phyloP scores from a whole-genome alignment of 2,113 vertebrate species.

The Plectropomus leopardus region DNA sequence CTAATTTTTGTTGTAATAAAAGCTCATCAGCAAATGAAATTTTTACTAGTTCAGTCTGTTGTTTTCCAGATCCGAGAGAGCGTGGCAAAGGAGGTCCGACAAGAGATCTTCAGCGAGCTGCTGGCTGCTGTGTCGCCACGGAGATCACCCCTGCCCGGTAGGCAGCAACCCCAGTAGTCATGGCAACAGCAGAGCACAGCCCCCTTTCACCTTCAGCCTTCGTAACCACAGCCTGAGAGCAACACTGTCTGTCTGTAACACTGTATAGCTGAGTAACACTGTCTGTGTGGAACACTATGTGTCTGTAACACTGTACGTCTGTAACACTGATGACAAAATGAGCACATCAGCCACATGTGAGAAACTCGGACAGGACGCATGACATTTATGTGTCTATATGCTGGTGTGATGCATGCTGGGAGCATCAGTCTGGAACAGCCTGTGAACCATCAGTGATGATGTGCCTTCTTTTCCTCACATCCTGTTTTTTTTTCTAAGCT shows the following conservation, averaged over 20 bases:
- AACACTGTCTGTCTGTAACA: constrained; percentile 68
- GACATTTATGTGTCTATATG: constrained; percentile 1
- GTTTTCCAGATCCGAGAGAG: constrained; percentile 91
- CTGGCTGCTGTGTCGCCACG: constrained; percentile 89
- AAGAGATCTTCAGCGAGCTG: constrained; percentile 94
- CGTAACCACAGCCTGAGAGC: constrained; percentile 44
- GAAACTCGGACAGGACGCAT: background rate
- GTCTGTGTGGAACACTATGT: constrained; percentile 49
- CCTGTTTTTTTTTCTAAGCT: constrained; percentile 15
- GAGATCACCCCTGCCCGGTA: constrained; percentile 68
- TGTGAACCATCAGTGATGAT: background rate
- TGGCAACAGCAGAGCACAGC: constrained; percentile 12
- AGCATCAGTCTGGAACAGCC: constrained; percentile 5
- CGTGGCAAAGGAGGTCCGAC: constrained; percentile 92
- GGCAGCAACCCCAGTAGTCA: constrained; percentile 61
- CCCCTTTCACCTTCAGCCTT: constrained; percentile 37
- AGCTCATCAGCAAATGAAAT: too few relatives aligned
- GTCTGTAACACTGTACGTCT: constrained; percentile 75
- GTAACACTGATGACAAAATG: constrained; percentile 61
- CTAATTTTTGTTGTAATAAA: too few relatives aligned
- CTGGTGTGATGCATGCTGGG: constrained; percentile 38
- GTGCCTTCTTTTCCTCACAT: background rate
- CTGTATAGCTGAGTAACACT: constrained; percentile 70
- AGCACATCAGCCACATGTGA: constrained; percentile 21
- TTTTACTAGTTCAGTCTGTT: background rate